A percentile compares a stretch with the other conserved stretches of the same genome.
phyloP scores from a whole-genome alignment of 2,797 vertebrate species.

The Mormyrops attenuatus region DNA sequence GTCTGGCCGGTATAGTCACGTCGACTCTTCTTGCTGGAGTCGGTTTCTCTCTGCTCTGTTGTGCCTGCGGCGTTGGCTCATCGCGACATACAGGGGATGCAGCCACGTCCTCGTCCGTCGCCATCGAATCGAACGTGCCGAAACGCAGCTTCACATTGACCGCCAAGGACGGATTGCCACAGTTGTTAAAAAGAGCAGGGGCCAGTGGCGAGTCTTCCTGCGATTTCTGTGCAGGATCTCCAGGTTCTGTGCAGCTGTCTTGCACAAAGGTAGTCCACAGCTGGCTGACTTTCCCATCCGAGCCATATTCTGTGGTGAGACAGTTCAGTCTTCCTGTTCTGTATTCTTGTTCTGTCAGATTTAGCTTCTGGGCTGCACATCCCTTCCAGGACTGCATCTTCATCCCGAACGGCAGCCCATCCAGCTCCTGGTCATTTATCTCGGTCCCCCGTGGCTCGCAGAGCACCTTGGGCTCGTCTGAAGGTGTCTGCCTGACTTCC shows the following conservation, averaged over 20 bases:
- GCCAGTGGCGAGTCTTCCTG: neutral
- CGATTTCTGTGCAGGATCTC: slow-evolving; percentile 43
- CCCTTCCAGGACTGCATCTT: slow-evolving; percentile 11
- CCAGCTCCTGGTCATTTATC: neutral
- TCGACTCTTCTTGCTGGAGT: neutral
- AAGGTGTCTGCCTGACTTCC: neutral
- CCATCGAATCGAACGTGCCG: neutral
- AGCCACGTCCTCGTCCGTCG: neutral
- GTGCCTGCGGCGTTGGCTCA: neutral
- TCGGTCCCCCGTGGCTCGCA: neutral
- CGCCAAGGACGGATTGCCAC: neutral
- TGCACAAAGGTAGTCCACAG: slow-evolving; percentile 60
- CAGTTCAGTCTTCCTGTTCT: slow-evolving; percentile 39
- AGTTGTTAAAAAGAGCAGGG: neutral
- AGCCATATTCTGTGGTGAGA: slow-evolving; percentile 40
- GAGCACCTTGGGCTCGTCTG: neutral
- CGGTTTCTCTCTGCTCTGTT: neutral
- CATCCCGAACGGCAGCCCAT: neutral
- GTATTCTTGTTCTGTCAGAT: slow-evolving; percentile 49
- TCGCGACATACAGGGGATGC: neutral
- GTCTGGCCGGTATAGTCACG: neutral
- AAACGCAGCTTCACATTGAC: neutral
- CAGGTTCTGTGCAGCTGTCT: slow-evolving; percentile 44
- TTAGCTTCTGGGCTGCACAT: slow-evolving; percentile 22
- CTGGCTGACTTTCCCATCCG: slow-evolving; percentile 53